These are phyloP conservation scores for Pararge aegeria DNA, from an alignment of 1,140 invertebrate genomes.

Conservation along the genomic window DNA sequence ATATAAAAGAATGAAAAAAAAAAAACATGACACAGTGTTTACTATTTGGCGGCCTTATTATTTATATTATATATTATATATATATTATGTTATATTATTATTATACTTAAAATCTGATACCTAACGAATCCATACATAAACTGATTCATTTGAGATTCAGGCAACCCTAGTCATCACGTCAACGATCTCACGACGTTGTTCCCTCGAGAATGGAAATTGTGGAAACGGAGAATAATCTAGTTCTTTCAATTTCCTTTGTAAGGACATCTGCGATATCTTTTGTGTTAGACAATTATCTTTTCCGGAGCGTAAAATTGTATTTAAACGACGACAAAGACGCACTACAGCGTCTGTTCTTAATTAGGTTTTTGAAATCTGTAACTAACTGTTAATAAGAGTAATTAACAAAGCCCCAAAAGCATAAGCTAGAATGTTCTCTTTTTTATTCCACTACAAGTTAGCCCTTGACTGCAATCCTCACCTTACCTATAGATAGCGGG, in stretches of 20 bases:
- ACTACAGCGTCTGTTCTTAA: conserved; percentile 19
- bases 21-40: too few relatives aligned
- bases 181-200: conserved; percentile 13
- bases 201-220: conserved; percentile 22
- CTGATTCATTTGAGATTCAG: neutral
- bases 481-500: too few relatives aligned
- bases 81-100: too few relatives aligned
- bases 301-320: conserved; percentile 49
- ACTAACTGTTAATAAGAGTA: neutral
- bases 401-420: neutral
- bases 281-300: conserved; percentile 61
- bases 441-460: too few relatives aligned
- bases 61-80: too few relatives aligned
- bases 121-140: neutral
- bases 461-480: too few relatives aligned
- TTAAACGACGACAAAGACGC: conserved; percentile 33
- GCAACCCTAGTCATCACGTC: neutral
- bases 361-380: conserved; percentile 19
- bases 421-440: too few relatives aligned
- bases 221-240: conserved; percentile 52
- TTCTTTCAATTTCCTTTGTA: conserved; percentile 56
- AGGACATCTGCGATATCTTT: conserved; percentile 48
- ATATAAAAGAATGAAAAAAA: too few relatives aligned
- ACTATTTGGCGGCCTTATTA: too few relatives aligned
- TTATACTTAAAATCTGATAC: too few relatives aligned